A percentile compares a stretch with the other conserved stretches of the same genome.
Evolutionary conservation across 2,797 vertebrate genomes (phyloP).

Genomic region (Cyprinella venusta): DNA sequence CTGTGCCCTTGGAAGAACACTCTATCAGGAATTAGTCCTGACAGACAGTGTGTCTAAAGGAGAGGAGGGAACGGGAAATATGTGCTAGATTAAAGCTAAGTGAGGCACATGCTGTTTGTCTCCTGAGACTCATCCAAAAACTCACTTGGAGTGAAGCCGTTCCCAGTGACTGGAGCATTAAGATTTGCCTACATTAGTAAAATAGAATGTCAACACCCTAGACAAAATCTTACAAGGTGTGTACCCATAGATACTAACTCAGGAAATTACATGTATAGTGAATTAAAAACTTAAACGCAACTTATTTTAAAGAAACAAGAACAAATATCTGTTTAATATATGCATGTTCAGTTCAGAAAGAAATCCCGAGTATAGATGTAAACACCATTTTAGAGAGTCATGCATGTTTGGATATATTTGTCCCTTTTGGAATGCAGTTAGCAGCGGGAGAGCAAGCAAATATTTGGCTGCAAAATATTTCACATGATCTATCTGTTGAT

Average conservation of each 20-base stretch:
- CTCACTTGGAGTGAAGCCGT: not conserved
- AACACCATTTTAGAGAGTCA: constrained; percentile 64
- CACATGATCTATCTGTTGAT: not conserved
- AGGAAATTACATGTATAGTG: not conserved
- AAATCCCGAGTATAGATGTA: constrained; percentile 61
- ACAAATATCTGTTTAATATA: not conserved
- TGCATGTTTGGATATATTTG: constrained; percentile 74
- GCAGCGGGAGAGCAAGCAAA: constrained; percentile 69
- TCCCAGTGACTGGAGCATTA: not conserved
- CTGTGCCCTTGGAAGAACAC: constrained; percentile 14
- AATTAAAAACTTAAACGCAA: not conserved
- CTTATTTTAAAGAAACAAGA: not conserved
- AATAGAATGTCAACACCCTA: not conserved
- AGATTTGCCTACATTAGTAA: not conserved
- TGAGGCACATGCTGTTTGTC: constrained; percentile 43
- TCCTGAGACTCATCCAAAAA: constrained; percentile 48
- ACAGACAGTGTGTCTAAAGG: constrained; percentile 15
- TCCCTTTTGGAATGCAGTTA: constrained; percentile 73
- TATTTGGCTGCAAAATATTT: constrained; percentile 51
- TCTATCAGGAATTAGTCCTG: constrained; percentile 8
- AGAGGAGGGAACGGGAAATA: constrained; percentile 53
- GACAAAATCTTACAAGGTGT: not conserved
- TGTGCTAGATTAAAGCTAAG: constrained; percentile 29
- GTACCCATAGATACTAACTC: not conserved
- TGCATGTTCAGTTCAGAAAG: not conserved